Conservation (phyloP, 2,797 vertebrate genomes). For the Ceyx erithaca region DNA sequence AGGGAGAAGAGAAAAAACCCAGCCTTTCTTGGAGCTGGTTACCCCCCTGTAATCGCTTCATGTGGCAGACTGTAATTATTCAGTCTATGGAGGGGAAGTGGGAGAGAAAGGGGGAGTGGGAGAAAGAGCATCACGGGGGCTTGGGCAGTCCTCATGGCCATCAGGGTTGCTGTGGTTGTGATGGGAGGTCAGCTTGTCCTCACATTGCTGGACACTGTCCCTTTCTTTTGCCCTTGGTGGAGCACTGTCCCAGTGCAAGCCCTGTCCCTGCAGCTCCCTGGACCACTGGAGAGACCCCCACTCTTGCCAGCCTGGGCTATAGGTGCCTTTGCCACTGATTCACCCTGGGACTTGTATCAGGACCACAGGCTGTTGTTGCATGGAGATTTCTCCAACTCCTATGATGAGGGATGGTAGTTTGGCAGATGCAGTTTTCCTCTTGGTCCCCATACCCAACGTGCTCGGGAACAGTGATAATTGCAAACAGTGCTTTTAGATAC, state of each 20-base stretch:
- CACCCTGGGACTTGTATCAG: background rate
- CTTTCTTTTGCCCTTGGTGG: background rate
- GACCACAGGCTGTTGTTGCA: background rate
- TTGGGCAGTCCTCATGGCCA: background rate
- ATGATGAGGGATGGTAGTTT: accelerated
- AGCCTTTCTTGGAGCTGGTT: constrained; percentile 17
- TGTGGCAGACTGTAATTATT: constrained; percentile 54
- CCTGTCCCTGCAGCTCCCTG: background rate
- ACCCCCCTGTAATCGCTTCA: constrained; percentile 54
- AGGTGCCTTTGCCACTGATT: background rate
- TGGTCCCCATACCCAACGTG: accelerated
- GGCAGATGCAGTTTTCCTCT: background rate
- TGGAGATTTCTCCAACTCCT: background rate
- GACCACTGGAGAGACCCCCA: background rate
- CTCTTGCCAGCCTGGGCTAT: background rate
- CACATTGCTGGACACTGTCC: accelerated
- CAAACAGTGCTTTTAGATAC: background rate
- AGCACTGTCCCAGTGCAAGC: background rate
- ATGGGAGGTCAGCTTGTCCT: background rate
- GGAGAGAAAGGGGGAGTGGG: background rate
- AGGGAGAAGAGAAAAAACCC: background rate
- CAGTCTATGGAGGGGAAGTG: background rate
- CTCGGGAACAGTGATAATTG: background rate
- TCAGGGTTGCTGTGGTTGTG: background rate
- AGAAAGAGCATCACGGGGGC: background rate